Conservation (phyloP, 2,888 invertebrate species). For the Parasteatoda lunata region DNA sequence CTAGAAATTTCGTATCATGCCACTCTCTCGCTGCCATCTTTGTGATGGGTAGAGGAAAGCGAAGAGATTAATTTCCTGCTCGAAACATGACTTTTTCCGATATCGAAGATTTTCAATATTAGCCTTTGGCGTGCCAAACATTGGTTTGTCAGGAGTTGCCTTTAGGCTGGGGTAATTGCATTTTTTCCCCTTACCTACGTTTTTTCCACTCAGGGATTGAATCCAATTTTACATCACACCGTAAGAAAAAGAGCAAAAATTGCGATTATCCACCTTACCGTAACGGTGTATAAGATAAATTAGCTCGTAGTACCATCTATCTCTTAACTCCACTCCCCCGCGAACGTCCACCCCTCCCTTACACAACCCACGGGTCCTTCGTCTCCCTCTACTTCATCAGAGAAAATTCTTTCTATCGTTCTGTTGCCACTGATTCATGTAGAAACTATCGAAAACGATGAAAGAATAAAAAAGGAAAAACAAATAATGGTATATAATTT, state of each 20-base stretch:
- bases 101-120: constrained; percentile 68
- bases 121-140: constrained; percentile 66
- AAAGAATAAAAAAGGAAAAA: constrained; percentile 11
- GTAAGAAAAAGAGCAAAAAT: constrained; percentile 37
- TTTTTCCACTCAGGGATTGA: constrained; percentile 25
- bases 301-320: constrained; percentile 56
- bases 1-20: constrained; percentile 18
- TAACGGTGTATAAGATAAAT: constrained; percentile 66
- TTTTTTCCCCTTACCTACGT: constrained; percentile 32
- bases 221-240: constrained; percentile 66
- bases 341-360: background rate
- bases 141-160: constrained; percentile 59
- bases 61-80: constrained; percentile 62
- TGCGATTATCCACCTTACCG: constrained; percentile 60
- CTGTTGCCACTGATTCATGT: constrained; percentile 61
- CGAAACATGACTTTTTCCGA: constrained; percentile 66
- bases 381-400: constrained; percentile 53
- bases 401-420: constrained; percentile 60
- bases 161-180: constrained; percentile 39
- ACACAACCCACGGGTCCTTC: constrained; percentile 8
- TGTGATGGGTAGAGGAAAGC: background rate
- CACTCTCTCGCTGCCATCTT: constrained; percentile 22
- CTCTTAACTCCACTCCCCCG: constrained; percentile 33
- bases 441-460: constrained; percentile 39
- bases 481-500: constrained; percentile 61